These are phyloP conservation scores for Aleiodes alternator DNA, from an alignment of 2,888 invertebrate species.

Conservation along the genomic window DNA sequence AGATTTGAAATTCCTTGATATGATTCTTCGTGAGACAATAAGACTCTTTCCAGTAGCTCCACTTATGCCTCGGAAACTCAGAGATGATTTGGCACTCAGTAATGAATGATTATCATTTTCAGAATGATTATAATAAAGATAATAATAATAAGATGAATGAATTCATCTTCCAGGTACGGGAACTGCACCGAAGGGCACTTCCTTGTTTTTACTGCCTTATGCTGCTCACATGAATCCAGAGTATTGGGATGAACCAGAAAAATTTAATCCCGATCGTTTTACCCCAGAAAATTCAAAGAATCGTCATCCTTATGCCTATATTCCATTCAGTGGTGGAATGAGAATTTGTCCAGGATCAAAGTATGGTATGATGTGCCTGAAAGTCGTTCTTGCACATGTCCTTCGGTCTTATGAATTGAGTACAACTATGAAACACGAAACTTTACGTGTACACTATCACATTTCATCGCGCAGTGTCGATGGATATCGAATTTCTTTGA, in stretches of 20 bases:
- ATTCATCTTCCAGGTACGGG: slow-evolving; percentile 48
- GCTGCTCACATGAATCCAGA: slow-evolving; percentile 57
- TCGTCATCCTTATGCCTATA: slow-evolving; percentile 58
- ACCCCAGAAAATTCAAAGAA: slow-evolving; percentile 56
- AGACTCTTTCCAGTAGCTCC: slow-evolving; percentile 37
- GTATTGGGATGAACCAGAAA: slow-evolving; percentile 59
- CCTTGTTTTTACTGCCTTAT: slow-evolving; percentile 53
- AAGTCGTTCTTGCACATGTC: slow-evolving; percentile 58
- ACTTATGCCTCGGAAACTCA: slow-evolving; percentile 8
- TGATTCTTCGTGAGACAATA: slow-evolving; percentile 18
- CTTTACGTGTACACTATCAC: slow-evolving; percentile 54
- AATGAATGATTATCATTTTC: neutral
- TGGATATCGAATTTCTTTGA: slow-evolving; percentile 55
- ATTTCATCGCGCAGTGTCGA: slow-evolving; percentile 56
- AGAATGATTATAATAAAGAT: no score
- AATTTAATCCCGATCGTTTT: slow-evolving; percentile 61
- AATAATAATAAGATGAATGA: no score
- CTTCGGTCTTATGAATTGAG: slow-evolving; percentile 53
- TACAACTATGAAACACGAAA: slow-evolving; percentile 46
- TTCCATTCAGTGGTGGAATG: slow-evolving; percentile 57
- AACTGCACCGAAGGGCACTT: slow-evolving; percentile 58
- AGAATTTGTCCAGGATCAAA: slow-evolving; percentile 56
- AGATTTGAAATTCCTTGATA: slow-evolving; percentile 18
- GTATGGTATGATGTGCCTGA: slow-evolving; percentile 58
- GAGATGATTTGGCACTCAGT: slow-evolving; percentile 29